Percentiles rank a stretch among this genome's conserved stretches.
Conservation (phyloP, 1,140 invertebrate genomes). For the Sarcophaga bullata region DNA sequence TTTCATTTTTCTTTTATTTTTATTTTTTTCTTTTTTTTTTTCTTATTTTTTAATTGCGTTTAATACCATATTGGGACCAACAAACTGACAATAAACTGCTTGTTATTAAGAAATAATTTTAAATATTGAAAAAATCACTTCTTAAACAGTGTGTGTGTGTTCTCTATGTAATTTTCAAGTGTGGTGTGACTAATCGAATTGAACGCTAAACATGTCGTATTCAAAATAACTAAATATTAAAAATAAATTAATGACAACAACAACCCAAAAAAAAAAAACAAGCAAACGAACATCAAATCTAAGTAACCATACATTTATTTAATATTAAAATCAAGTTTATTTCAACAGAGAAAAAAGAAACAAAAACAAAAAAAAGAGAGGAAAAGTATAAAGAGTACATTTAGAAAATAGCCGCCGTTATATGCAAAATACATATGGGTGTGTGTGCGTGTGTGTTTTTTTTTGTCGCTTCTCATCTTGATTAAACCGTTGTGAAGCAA, state of each 20-base stretch:
- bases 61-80: too few relatives aligned
- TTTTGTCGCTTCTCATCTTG: not conserved
- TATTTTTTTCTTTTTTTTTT: too few relatives aligned
- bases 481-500: not conserved
- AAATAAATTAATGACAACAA: not conserved
- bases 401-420: not conserved
- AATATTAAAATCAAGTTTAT: not conserved
- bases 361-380: not conserved
- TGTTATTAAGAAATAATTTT: not conserved
- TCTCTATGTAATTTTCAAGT: not conserved
- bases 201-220: constrained; percentile 9
- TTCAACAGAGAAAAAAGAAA: too few relatives aligned
- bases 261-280: not conserved
- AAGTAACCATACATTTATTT: not conserved
- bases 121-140: not conserved
- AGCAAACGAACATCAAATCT: not conserved
- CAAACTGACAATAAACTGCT: not conserved
- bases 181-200: constrained; percentile 10
- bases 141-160: too few relatives aligned
- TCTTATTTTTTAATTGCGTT: too few relatives aligned
- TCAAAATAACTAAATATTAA: not conserved
- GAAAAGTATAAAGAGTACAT: not conserved
- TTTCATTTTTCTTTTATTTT: too few relatives aligned
- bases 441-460: not conserved
- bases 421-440: not conserved